Base-by-base conservation (phyloP, 1,140 invertebrate species). In the Drosophila bipectinata region DNA sequence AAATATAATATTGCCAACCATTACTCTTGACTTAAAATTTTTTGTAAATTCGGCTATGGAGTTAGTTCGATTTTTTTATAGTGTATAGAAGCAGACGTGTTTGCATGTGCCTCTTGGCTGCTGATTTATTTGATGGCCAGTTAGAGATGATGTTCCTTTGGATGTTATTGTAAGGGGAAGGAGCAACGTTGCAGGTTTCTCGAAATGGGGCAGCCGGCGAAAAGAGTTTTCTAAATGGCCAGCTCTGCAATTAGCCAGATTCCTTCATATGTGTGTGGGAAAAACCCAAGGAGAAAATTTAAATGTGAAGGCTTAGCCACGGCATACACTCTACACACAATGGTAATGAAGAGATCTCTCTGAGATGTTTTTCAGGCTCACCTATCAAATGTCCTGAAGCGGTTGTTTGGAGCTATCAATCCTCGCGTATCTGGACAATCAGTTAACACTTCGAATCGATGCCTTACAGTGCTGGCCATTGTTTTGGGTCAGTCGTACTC, bases 81-180 rank as follows among this genome's bases (percentile, higher is more conserved):
- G 41, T 44, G 15, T 44, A 44, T 2, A 12, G 7, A 18, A 44
- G 41, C 41, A 18, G 62, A 85, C 82, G 66, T 85, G 82, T 85
- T 87, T 82, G 78, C 82, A 87, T 87, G 83, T 85, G 82, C 83
- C 64, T 78, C 72, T 57, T 62, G 68, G 68, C 55, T 44, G 53
- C 52, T 85, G 82, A 85, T 85, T 85, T 85, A 85, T 85, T 87
- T 85, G 78, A 85, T 85, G 82, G 82, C 64, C 74, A 78, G 62
- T 74, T 72, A 49, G 64, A 56, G 79, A 47, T 60, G 71, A 60
- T 44, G 28, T 44, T 68, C 55, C 58, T 68, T n/a, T 52, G 0
- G 71, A 60, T 44, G 28, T 44, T 68, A 48, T 51, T 68, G 24
- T 52, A 0, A 45, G 32, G 60, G 52, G 55, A 39, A 61, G 32